Base-by-base conservation (phyloP, 2,113 vertebrate genomes). In the Pteropus alecto region DNA sequence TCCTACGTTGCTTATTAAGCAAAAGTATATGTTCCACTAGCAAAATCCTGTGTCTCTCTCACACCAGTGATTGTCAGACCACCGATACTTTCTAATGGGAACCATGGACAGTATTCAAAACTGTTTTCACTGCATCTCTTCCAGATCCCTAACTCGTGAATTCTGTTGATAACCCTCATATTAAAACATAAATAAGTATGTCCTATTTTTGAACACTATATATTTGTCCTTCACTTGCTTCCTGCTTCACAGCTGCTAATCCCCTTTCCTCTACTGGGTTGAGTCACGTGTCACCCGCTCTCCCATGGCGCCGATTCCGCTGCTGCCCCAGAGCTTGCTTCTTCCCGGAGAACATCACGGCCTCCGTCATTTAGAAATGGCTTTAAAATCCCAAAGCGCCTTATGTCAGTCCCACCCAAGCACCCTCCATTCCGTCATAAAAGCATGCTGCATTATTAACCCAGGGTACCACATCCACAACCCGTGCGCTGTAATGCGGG, bases 311-410 rank as follows among this genome's bases (percentile, higher is more conserved):
- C 2, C 13, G n/a, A 43, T 19, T 83, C 28, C 43, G 13, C 1
- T 43, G 12, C 35, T 87, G 56, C 46, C 68, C 26, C 67, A 61
- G 35, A 41, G 30, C 2, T 43, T 7, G 30, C 24, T 28, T 84
- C 84, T 79, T 61, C 46, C 63, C 56, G 2, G 35, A 61, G 43
- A 82, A n/a, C 26, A 83, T 63, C 26, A 10, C 26, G 38, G 14
- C 0, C 54, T 7, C 65, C 28, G 30, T 78, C 26, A 77, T 30
- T 81, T 78, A 61, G 35, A 96, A 89, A 90, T 77, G 56, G 18
- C 38, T 91, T 93, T 70, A 90, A 96, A 92, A 85, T 33, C 58
- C 48, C 46, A 21, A 83, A 94, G 61, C 18, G 13, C 65, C 41
- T 61, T 22, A 7, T 41, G 46, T 71, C 41, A 48, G 2, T 92